Conservation (phyloP, 2,888 invertebrate genomes). For the Clusia tigrina region DNA sequence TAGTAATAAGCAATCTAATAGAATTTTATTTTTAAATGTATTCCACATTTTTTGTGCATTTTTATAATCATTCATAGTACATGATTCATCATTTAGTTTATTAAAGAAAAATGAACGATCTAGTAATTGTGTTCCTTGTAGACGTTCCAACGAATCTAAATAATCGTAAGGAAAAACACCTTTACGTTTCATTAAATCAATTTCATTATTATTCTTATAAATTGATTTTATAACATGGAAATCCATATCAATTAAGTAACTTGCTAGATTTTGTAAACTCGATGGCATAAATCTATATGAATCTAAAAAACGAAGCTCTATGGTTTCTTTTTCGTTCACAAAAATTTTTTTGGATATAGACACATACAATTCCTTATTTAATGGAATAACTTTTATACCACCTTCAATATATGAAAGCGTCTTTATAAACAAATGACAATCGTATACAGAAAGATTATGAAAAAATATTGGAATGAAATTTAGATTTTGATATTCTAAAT, state of each 20-base stretch:
- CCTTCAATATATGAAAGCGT: background rate
- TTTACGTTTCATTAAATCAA: slow-evolving; percentile 41
- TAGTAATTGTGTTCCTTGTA: slow-evolving; percentile 18
- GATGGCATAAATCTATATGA: slow-evolving; percentile 49
- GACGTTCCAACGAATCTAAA: slow-evolving; percentile 11
- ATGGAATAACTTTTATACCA: slow-evolving; percentile 37
- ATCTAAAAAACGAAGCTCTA: slow-evolving; percentile 39
- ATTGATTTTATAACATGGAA: slow-evolving; percentile 7
- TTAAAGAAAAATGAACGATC: slow-evolving; percentile 36
- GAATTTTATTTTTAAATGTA: slow-evolving; percentile 38
- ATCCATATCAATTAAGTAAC: slow-evolving; percentile 10
- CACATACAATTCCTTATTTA: slow-evolving; percentile 51
- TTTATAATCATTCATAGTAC: slow-evolving; percentile 37
- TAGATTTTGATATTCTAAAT: slow-evolving; percentile 6
- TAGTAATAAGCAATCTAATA: slow-evolving; percentile 46
- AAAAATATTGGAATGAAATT: slow-evolving; percentile 19
- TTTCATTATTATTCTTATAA: slow-evolving; percentile 26
- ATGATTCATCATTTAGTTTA: slow-evolving; percentile 27
- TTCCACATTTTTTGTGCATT: slow-evolving; percentile 45
- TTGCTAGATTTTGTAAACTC: slow-evolving; percentile 41
- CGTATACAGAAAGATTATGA: slow-evolving; percentile 18
- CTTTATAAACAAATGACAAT: slow-evolving; percentile 19
- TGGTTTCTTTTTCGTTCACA: slow-evolving; percentile 26
- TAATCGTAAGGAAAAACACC: slow-evolving; percentile 46
- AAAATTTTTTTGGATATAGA: slow-evolving; percentile 37